Percentiles rank a stretch among this genome's conserved stretches.
These are phyloP conservation scores for Miniopterus natalensis DNA, from an alignment of 2,113 vertebrate species.

Conservation along the genomic window DNA sequence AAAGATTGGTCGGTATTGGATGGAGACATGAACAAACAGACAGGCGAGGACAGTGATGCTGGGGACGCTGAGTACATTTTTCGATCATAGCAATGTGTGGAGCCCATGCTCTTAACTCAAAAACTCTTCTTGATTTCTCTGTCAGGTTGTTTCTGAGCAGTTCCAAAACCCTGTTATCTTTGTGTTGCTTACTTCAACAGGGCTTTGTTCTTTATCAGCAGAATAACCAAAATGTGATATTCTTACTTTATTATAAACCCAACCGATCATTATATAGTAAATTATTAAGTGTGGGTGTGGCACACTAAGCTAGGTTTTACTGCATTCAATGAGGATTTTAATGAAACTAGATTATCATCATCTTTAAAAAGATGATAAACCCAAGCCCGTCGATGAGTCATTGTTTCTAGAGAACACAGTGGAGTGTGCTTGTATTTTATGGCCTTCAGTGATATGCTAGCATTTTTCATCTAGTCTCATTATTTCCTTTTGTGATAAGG, in stretches of 20 bases:
- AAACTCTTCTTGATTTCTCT: not conserved
- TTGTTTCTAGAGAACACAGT: conserved; percentile 28
- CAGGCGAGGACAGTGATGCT: not conserved
- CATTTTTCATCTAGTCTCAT: conserved; percentile 48
- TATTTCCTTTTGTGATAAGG: not conserved
- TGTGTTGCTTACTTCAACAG: not conserved
- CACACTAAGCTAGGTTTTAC: not conserved
- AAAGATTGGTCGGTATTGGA: not conserved
- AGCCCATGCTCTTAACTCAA: not conserved
- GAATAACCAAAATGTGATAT: not conserved
- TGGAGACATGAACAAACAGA: not conserved
- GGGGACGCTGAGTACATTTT: not conserved
- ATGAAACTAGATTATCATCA: conserved; percentile 44
- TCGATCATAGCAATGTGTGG: not conserved
- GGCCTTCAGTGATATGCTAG: not conserved
- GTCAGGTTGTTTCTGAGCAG: not conserved
- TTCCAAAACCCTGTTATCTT: not conserved
- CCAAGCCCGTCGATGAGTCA: not conserved
- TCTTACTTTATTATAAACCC: not conserved
- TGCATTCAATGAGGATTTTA: conserved; percentile 8
- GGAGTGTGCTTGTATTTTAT: not conserved
- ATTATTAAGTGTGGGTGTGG: not conserved
- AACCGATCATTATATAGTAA: not conserved
- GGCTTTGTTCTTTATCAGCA: not conserved
- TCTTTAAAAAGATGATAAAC: conserved; percentile 33